Evolutionary conservation across 2,797 vertebrate genomes (phyloP).

Genomic region (Hipposideros larvatus): DNA sequence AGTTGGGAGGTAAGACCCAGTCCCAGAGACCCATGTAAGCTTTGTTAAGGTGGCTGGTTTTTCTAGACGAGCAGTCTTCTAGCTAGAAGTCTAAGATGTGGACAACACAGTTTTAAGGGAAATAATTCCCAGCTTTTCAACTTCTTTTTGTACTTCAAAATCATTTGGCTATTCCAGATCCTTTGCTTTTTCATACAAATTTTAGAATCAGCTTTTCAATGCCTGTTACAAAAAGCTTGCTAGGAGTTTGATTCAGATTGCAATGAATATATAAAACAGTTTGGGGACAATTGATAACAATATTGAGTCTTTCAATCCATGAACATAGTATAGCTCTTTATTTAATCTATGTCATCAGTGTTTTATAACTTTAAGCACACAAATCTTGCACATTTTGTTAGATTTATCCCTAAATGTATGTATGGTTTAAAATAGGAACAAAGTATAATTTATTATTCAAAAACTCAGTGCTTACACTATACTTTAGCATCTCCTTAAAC

Average conservation of each 20-base stretch:
- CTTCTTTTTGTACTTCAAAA: background rate
- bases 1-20: background rate
- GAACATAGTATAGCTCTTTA: background rate
- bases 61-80: background rate
- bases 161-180: background rate
- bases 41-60: background rate
- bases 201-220: background rate
- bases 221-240: background rate
- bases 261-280: background rate
- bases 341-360: background rate
- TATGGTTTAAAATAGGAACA: background rate
- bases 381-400: background rate
- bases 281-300: background rate
- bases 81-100: background rate
- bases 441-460: background rate
- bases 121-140: background rate
- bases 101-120: background rate
- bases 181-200: background rate
- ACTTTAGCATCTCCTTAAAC: background rate
- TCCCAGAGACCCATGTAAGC: background rate
- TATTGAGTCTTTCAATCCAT: background rate
- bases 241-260: background rate
- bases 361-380: background rate
- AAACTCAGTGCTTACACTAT: background rate
- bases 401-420: background rate